Evolutionary conservation across 2,113 vertebrate species (phyloP).

Genomic region (Triplophysa siluroides): DNA sequence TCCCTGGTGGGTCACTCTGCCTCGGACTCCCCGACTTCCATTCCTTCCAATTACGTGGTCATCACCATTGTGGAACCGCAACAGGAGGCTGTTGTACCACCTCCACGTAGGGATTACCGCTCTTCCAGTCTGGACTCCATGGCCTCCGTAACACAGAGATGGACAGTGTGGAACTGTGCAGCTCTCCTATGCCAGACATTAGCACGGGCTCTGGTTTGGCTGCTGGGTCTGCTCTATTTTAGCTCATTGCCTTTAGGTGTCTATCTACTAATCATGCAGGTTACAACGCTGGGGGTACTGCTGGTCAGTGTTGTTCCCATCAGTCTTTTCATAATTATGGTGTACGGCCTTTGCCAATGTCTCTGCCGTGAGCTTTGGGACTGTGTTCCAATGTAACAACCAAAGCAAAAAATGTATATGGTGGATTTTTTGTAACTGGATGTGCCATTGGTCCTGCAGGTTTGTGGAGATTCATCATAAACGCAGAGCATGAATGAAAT

Average conservation of each 20-base stretch:
- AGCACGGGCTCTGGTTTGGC: constrained; percentile 85
- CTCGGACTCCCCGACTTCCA: constrained; percentile 69
- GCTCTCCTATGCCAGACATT: constrained; percentile 87
- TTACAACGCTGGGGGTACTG: constrained; percentile 85
- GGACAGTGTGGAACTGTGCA: constrained; percentile 91
- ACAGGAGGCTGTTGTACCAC: constrained; percentile 66
- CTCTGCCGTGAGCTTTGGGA: constrained; percentile 90
- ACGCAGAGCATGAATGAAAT: neutral
- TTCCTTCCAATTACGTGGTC: constrained; percentile 85
- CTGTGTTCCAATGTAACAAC: constrained; percentile 80
- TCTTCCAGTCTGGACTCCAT: constrained; percentile 88
- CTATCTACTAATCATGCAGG: constrained; percentile 93
- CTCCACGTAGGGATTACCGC: constrained; percentile 75
- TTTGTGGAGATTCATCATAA: constrained; percentile 12
- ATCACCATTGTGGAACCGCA: constrained; percentile 96
- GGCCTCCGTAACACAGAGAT: constrained; percentile 81
- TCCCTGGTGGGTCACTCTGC: constrained; percentile 82
- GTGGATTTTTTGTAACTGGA: neutral
- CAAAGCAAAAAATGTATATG: constrained; percentile 1
- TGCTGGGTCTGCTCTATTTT: constrained; percentile 90
- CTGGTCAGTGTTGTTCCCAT: constrained; percentile 93
- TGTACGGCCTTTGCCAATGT: constrained; percentile 92
- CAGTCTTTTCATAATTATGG: constrained; percentile 88
- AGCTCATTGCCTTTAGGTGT: constrained; percentile 93
- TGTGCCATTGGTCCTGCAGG: neutral